Percentiles rank a stretch among this genome's conserved stretches.
phyloP scores from a whole-genome alignment of 2,888 invertebrate species.

The Xylophagus ater region DNA sequence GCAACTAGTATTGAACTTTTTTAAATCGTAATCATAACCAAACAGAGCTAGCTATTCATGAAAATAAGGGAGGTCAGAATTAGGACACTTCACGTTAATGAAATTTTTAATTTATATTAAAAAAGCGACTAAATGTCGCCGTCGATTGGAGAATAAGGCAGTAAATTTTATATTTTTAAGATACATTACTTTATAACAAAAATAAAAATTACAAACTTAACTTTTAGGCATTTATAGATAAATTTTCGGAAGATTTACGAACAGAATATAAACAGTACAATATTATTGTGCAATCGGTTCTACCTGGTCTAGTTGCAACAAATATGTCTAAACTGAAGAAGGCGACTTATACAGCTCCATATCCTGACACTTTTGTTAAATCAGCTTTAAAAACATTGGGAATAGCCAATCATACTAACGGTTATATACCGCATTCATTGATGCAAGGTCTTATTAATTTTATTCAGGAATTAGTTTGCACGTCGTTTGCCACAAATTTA shows the following conservation, averaged over 20 bases:
- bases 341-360: conserved; percentile 62
- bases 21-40: too few species aligned
- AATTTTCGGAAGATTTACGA: conserved; percentile 64
- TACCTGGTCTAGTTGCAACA: conserved; percentile 83
- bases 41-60: too few species aligned
- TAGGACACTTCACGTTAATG: too few species aligned
- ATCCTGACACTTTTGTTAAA: conserved; percentile 58
- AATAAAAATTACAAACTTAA: neutral
- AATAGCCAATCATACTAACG: conserved; percentile 55
- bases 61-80: too few species aligned
- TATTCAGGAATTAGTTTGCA: conserved; percentile 25
- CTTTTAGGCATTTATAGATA: conserved; percentile 63
- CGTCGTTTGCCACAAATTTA: conserved; percentile 27
- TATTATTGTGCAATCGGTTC: conserved; percentile 66
- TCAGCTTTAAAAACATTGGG: conserved; percentile 62
- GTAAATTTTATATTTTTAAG: conserved; percentile 2
- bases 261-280: conserved; percentile 63
- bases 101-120: too few species aligned
- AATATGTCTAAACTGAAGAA: conserved; percentile 79
- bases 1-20: too few species aligned
- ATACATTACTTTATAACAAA: conserved; percentile 9
- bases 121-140: too few species aligned
- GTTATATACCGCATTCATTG: conserved; percentile 48
- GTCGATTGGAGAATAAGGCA: too few species aligned
- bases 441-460: conserved; percentile 25